phyloP scores from a whole-genome alignment of 2,888 invertebrate genomes.

The Leptinotarsa tumamoca region DNA sequence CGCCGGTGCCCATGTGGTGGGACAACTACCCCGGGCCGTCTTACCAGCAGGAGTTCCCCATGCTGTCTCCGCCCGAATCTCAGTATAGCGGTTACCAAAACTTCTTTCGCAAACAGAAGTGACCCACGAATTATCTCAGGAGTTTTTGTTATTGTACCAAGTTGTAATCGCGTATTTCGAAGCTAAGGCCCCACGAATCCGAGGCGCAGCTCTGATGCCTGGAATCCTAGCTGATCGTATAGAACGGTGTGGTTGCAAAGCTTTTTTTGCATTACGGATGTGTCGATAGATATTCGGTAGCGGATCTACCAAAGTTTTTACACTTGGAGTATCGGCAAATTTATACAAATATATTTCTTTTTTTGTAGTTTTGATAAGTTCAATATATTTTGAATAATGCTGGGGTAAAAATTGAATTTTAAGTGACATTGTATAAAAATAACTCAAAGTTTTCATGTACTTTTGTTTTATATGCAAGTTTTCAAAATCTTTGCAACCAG shows the following conservation, averaged over 20 bases:
- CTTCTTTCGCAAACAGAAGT: constrained; percentile 64
- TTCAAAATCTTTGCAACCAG: constrained; percentile 8
- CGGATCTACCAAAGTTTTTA: too few species aligned
- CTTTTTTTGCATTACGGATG: neutral
- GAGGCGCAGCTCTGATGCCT: neutral
- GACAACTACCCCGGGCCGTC: constrained; percentile 59
- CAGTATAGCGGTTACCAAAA: constrained; percentile 56
- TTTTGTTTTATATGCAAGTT: neutral
- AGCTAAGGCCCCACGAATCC: neutral
- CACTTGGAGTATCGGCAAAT: too few species aligned
- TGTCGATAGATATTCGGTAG: neutral
- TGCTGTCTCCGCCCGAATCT: constrained; percentile 52
- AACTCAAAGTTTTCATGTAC: too few species aligned
- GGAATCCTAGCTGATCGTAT: neutral
- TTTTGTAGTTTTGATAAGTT: too few species aligned
- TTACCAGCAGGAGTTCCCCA: constrained; percentile 60
- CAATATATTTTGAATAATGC: too few species aligned
- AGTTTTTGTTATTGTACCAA: constrained; percentile 54
- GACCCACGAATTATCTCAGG: constrained; percentile 54
- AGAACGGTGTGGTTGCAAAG: neutral
- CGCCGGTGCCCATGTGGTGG: constrained; percentile 61
- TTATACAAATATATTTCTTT: too few species aligned
- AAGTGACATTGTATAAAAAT: too few species aligned
- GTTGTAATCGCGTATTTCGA: constrained; percentile 42
- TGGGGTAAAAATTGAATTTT: too few species aligned